Conservation (phyloP, 2,888 invertebrate species). For the Nomada hirtipes region DNA sequence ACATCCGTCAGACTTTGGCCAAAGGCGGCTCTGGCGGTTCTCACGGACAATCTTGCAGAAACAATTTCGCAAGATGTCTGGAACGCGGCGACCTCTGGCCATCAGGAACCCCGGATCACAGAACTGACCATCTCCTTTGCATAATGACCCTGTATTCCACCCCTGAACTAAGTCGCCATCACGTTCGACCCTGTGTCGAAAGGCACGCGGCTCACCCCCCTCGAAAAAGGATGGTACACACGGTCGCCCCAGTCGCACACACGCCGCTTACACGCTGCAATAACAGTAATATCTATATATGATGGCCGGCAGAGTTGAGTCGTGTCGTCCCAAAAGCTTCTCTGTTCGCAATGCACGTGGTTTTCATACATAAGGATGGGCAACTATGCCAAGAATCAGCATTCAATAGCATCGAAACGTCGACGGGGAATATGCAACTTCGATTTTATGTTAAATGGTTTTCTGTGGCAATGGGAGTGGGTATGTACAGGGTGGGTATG, state of each 20-base stretch:
- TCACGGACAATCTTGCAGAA: constrained; percentile 73
- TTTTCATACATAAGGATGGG: constrained; percentile 81
- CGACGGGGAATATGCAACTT: constrained; percentile 27
- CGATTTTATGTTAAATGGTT: constrained; percentile 28
- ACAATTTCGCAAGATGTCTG: constrained; percentile 81
- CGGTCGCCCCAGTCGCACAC: constrained; percentile 27
- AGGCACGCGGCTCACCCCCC: constrained; percentile 55
- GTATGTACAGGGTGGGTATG: neutral
- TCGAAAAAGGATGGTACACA: constrained; percentile 6
- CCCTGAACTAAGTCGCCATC: constrained; percentile 35
- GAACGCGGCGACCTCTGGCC: constrained; percentile 80
- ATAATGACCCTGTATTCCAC: constrained; percentile 79
- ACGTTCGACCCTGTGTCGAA: constrained; percentile 46
- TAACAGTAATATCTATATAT: constrained; percentile 76
- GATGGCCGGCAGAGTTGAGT: constrained; percentile 54
- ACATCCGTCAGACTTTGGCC: constrained; percentile 83
- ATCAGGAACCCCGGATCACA: constrained; percentile 78
- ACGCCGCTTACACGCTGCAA: constrained; percentile 69
- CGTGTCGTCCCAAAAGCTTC: constrained; percentile 54
- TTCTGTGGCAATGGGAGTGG: too few species aligned
- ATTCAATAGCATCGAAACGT: constrained; percentile 79
- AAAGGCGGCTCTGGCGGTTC: constrained; percentile 52
- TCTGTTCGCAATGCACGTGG: constrained; percentile 68
- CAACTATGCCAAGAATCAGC: constrained; percentile 73
- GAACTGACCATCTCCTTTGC: constrained; percentile 84